Conservation (phyloP, 2,113 vertebrate species). For the Sigmodon hispidus region DNA sequence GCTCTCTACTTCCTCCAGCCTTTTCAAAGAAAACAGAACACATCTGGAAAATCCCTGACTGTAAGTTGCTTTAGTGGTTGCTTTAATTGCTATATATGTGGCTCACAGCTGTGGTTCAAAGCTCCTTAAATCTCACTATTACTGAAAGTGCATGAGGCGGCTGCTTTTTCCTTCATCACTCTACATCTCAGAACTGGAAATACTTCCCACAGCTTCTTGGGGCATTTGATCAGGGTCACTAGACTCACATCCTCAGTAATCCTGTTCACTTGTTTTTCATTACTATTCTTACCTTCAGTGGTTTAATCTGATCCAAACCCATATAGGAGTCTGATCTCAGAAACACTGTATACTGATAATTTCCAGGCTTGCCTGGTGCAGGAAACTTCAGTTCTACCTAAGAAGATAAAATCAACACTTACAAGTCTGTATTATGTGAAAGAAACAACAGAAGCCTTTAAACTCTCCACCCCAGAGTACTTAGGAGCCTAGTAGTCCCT, state of each 20-base stretch:
- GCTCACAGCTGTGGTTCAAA: background rate
- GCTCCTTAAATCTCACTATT: conserved; percentile 13
- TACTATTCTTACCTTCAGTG: conserved; percentile 91
- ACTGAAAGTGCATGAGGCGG: background rate
- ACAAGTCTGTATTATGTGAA: background rate
- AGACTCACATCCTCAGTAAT: background rate
- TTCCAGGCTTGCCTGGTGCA: conserved; percentile 97
- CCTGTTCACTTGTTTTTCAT: background rate
- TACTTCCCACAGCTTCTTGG: background rate
- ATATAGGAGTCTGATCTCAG: conserved; percentile 97
- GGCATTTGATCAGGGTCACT: background rate
- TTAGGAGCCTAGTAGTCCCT: background rate
- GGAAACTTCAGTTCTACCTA: conserved; percentile 99
- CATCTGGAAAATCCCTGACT: background rate
- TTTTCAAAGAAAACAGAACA: conserved; percentile 23
- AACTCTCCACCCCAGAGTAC: background rate
- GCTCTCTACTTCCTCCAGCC: background rate
- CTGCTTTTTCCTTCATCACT: background rate
- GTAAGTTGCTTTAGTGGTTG: too few relatives aligned
- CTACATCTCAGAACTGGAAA: conserved; percentile 34
- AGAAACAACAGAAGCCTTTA: background rate
- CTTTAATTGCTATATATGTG: too few relatives aligned
- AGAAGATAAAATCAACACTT: conserved; percentile 78
- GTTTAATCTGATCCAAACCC: conserved; percentile 97
- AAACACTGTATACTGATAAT: conserved; percentile 98